Evolutionary conservation across 2,113 vertebrate genomes (phyloP).

Genomic region (Phoxinus phoxinus): DNA sequence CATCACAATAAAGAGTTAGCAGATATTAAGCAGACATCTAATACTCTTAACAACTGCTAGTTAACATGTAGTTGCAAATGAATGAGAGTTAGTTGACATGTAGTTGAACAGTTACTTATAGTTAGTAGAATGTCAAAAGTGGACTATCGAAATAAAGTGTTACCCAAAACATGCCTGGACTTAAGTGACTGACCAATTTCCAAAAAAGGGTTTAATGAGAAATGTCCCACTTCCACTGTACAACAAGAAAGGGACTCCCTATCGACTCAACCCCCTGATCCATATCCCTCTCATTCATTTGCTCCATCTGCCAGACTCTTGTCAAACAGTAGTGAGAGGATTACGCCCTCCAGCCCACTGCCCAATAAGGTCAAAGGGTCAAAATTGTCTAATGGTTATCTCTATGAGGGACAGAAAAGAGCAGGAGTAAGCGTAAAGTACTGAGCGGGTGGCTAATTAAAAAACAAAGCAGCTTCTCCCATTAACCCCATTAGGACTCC

Average conservation of each 20-base stretch:
- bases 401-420: slow-evolving; percentile 27
- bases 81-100: too few relatives aligned
- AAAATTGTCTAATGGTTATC: slow-evolving; percentile 57
- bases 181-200: neutral
- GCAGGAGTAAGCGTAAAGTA: slow-evolving; percentile 1
- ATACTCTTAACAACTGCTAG: too few relatives aligned
- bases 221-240: slow-evolving; percentile 5
- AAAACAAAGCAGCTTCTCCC: slow-evolving; percentile 40
- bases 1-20: too few relatives aligned
- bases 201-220: neutral
- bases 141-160: too few relatives aligned
- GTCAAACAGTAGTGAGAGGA: slow-evolving; percentile 36
- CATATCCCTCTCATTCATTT: slow-evolving; percentile 19
- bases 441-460: neutral
- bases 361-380: slow-evolving; percentile 58
- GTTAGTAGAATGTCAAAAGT: too few relatives aligned
- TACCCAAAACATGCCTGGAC: neutral
- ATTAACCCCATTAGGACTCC: slow-evolving; percentile 17
- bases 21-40: too few relatives aligned
- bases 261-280: neutral
- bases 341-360: neutral
- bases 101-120: too few relatives aligned
- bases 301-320: slow-evolving; percentile 66
- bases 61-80: too few relatives aligned
- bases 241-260: slow-evolving; percentile 27